Evolutionary conservation across 2,113 vertebrate species (phyloP), one percentile per base, ranked within the genome.

Genomic region (Bettongia penicillata): DNA sequence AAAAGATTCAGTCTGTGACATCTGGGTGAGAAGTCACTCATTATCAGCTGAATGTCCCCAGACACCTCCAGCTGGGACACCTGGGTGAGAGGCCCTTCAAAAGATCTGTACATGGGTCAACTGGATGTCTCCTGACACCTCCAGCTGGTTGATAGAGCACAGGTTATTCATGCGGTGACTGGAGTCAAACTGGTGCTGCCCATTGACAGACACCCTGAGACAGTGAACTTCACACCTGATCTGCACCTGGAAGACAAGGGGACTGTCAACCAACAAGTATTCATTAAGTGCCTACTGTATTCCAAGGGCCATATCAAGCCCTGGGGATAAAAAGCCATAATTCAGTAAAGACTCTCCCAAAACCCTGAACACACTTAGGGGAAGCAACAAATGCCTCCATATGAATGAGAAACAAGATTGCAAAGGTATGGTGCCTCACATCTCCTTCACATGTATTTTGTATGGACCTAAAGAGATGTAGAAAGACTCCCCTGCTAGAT

Each of bases 181-280:
- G 23, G 97, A 97, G 0, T 97, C 97, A 43, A 94, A 90, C 55
- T 90, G 48, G 89, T 97, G 97, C 6, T 96, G 93, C 5, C 97
- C 96, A 0, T 98, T 91, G 93, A 97, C 68, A 0, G 96, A 43
- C 91, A 98, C 97, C 57, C 10, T 95, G 95, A 98, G 52, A 89
- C 93, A 53, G 5, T 22, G 24, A 3, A n/a, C 1, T 23, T 98
- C 97, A 90, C 98, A 98, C 14, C 6, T 0, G 57, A 98, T 98
- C 91, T 92, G 92, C 43, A 98, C 93, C 97, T 98, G 84, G 31
- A 28, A 51, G 68, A 89, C 1, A 51, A 50, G 96, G 19, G 61
- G 0, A 0, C n/a, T 91, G 1, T 16, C 51, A 43, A 43, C 89
- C 48, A 0, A 4, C 0, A 43, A 26, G 3, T 5, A 2, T 26